Conservation (phyloP, 1,140 invertebrate genomes). For the Anastrepha obliqua region DNA sequence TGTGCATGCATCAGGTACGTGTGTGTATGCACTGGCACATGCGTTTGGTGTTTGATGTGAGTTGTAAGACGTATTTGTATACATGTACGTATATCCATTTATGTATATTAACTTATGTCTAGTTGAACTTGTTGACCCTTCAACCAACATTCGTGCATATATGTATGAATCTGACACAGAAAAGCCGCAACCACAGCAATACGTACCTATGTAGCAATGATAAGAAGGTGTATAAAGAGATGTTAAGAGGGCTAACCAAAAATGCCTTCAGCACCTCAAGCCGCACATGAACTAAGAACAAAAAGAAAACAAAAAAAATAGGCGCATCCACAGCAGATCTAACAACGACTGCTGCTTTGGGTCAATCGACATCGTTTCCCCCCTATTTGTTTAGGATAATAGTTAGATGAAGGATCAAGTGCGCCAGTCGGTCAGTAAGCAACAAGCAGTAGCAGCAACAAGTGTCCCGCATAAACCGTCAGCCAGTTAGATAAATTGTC, state of each 20-base stretch:
- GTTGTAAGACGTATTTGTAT: neutral
- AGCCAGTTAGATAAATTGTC: neutral
- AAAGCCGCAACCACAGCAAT: conserved; percentile 3
- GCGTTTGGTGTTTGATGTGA: neutral
- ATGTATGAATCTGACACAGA: neutral
- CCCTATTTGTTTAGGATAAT: neutral
- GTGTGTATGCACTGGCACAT: no score
- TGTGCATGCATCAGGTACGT: neutral
- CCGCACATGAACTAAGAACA: neutral
- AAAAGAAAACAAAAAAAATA: neutral
- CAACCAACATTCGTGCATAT: neutral
- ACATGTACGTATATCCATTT: neutral
- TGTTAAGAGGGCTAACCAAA: neutral
- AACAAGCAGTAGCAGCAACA: conserved; percentile 34
- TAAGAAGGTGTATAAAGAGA: conserved; percentile 4
- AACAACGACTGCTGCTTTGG: neutral
- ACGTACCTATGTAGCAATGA: neutral
- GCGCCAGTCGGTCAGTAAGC: neutral
- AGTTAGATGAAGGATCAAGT: conserved; percentile 8
- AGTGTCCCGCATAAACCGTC: neutral
- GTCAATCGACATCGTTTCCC: neutral
- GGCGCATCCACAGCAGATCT: neutral
- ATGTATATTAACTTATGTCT: neutral
- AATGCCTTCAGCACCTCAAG: conserved; percentile 34
- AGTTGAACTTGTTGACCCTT: conserved; percentile 2